Conservation (phyloP, 2,888 invertebrate genomes). For the Axea sp. region DNA sequence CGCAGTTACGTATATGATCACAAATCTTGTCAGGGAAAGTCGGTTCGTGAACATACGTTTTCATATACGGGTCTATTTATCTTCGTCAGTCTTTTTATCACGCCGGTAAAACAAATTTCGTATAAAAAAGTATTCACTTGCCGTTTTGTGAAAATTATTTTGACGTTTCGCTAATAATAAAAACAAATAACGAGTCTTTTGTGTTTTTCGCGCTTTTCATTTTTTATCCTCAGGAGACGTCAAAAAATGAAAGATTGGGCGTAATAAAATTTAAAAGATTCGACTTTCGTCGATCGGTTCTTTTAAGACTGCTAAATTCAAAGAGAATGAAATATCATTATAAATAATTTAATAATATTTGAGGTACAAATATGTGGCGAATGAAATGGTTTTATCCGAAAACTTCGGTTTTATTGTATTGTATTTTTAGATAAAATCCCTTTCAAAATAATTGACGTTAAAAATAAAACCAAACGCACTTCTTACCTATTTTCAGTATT, state of each 20-base stretch:
- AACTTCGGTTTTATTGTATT: no score
- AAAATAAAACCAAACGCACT: not conserved
- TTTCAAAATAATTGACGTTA: not conserved
- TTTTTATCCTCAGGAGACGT: not conserved
- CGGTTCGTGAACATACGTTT: constrained; percentile 40
- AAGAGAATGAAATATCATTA: no score
- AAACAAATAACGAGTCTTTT: constrained; percentile 19
- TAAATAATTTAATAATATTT: no score
- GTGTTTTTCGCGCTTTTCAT: not conserved
- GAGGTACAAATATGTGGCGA: no score
- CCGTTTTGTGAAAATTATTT: constrained; percentile 37
- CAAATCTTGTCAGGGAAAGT: constrained; percentile 51
- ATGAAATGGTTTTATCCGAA: no score
- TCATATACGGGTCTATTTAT: constrained; percentile 52
- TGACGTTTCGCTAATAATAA: constrained; percentile 34
- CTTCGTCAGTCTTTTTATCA: constrained; percentile 50
- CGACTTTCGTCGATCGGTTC: no score
- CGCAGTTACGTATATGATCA: constrained; percentile 41
- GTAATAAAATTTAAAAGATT: not conserved
- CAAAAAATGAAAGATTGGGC: constrained; percentile 16
- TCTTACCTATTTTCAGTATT: no score
- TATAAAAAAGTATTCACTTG: constrained; percentile 24
- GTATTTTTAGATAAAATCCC: no score
- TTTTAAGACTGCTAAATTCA: no score
- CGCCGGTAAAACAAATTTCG: constrained; percentile 35